phyloP scores from a whole-genome alignment of 2,888 invertebrate species.

The Scaptomyza cyrtandrae region DNA sequence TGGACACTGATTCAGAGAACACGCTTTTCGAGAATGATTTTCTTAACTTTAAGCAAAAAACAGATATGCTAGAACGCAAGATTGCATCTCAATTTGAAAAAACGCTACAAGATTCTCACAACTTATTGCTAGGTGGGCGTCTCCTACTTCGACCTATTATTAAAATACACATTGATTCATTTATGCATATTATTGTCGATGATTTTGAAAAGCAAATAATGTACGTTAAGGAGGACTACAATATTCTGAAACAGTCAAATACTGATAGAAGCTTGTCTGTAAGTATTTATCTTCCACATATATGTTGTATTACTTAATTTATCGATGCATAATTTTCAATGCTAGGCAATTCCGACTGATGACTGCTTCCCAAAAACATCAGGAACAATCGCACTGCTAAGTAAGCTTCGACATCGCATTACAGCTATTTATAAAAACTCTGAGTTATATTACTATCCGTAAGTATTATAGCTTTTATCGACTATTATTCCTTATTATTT shows the following conservation, averaged over 20 bases:
- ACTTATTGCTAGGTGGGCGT: conserved; percentile 89
- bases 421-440: conserved; percentile 87
- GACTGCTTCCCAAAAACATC: conserved; percentile 90
- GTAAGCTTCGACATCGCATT: conserved; percentile 88
- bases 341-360: conserved; percentile 86
- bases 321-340: conserved; percentile 28
- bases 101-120: conserved; percentile 92
- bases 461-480: conserved; percentile 67
- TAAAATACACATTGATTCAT: conserved; percentile 88
- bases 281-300: conserved; percentile 12
- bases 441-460: conserved; percentile 88
- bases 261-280: conserved; percentile 55
- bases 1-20: conserved; percentile 90
- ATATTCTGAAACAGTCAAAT: conserved; percentile 85
- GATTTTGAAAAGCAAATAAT: conserved; percentile 89
- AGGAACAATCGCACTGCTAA: conserved; percentile 90
- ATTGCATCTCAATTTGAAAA: conserved; percentile 92
- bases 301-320: not conserved
- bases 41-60: conserved; percentile 86
- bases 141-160: conserved; percentile 91
- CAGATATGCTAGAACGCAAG: conserved; percentile 90
- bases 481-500: not conserved
- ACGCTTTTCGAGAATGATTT: conserved; percentile 88
- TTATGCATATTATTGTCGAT: conserved; percentile 88
- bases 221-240: conserved; percentile 87